Percentiles rank a stretch among this genome's conserved stretches.
Conservation (phyloP, 2,113 vertebrate species). For the Cyanoramphus novaezelandiae region DNA sequence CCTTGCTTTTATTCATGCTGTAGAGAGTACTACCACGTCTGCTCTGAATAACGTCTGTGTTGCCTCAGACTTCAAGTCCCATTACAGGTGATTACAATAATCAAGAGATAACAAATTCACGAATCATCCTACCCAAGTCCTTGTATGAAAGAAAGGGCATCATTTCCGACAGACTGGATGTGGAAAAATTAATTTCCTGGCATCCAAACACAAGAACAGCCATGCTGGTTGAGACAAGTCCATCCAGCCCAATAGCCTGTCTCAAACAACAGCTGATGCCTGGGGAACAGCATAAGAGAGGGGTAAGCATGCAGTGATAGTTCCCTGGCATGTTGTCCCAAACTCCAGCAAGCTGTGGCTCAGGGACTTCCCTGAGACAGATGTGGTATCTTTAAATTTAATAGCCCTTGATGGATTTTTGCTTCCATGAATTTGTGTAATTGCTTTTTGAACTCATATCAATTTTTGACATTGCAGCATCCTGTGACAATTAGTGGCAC, state of each 20-base stretch:
- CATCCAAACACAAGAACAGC: slow-evolving; percentile 40
- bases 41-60: not conserved
- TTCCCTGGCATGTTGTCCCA: slow-evolving; percentile 56
- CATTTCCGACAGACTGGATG: slow-evolving; percentile 34
- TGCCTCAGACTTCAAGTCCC: slow-evolving; percentile 12
- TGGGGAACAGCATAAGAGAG: slow-evolving; percentile 43
- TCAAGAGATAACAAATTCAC: not conserved
- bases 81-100: slow-evolving; percentile 39
- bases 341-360: slow-evolving; percentile 64
- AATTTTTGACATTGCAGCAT: slow-evolving; percentile 58
- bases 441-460: slow-evolving; percentile 53
- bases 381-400: slow-evolving; percentile 69
- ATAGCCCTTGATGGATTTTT: slow-evolving; percentile 66
- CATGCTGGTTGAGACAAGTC: slow-evolving; percentile 54
- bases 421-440: slow-evolving; percentile 62
- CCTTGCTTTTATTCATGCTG: not conserved
- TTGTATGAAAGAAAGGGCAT: slow-evolving; percentile 39
- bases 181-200: slow-evolving; percentile 56
- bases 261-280: slow-evolving; percentile 63
- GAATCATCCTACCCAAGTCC: not conserved
- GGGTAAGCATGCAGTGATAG: slow-evolving; percentile 15
- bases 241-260: slow-evolving; percentile 46
- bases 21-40: not conserved
- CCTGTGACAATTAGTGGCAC: slow-evolving; percentile 55
- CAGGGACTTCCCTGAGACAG: slow-evolving; percentile 66